Conservation (phyloP, 1,140 invertebrate genomes). For the Teleogryllus occipitalis region DNA sequence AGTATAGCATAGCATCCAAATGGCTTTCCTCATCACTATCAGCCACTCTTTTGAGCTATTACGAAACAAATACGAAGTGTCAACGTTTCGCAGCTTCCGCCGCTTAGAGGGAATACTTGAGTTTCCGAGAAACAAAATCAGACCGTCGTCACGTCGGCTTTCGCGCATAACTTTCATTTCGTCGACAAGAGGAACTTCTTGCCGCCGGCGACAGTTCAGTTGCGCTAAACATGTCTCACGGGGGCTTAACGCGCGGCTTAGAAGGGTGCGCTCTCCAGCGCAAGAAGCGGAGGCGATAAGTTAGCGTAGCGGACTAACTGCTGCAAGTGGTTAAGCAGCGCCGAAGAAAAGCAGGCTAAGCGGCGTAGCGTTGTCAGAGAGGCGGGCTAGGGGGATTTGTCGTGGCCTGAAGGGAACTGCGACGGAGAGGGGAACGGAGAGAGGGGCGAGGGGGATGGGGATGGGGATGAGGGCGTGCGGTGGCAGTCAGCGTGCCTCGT, state of each 20-base stretch:
- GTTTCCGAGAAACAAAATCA: too few species aligned
- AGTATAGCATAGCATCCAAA: too few species aligned
- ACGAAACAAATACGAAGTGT: too few species aligned
- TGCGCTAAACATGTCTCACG: neutral
- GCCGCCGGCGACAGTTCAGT: neutral
- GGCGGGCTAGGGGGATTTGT: neutral
- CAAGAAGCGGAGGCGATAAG: neutral
- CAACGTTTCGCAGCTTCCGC: too few species aligned
- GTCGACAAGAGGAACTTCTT: neutral
- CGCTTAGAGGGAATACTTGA: too few species aligned
- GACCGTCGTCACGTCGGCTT: neutral
- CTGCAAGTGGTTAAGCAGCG: neutral
- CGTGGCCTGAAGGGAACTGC: neutral
- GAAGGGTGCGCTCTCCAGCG: too few species aligned
- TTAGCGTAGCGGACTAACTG: neutral
- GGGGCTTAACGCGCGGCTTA: neutral
- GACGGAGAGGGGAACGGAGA: too few species aligned
- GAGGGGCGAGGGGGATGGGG: too few species aligned
- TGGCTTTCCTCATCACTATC: too few species aligned
- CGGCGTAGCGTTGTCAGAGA: neutral
- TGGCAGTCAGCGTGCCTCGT: neutral
- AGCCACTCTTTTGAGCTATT: too few species aligned
- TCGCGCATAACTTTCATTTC: neutral
- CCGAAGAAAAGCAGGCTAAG: neutral
- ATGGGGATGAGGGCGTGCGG: too few species aligned